Percentiles rank a stretch among this genome's conserved stretches.
Conservation (phyloP, 2,797 vertebrate species). For the Rhinatrema bivittatum region DNA sequence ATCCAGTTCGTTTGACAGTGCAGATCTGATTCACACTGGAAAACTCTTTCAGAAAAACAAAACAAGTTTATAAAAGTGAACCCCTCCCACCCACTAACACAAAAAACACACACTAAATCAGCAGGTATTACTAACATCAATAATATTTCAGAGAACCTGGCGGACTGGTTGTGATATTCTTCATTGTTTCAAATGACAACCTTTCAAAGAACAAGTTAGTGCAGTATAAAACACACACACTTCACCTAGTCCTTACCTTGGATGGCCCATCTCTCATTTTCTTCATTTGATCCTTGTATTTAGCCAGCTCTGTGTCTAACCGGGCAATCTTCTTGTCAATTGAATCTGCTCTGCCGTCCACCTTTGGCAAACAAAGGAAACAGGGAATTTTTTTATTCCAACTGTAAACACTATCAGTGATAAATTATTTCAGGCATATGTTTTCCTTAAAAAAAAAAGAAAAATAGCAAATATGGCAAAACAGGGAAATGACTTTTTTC, state of each 20-base stretch:
- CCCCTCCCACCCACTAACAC: neutral
- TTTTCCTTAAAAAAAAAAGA: too few species aligned
- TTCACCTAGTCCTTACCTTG: slow-evolving; percentile 69
- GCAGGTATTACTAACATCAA: neutral
- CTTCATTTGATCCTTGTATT: slow-evolving; percentile 98
- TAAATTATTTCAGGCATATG: too few species aligned
- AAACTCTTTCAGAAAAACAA: neutral
- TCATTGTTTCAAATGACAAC: neutral
- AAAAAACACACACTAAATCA: too few species aligned
- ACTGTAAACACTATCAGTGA: too few species aligned
- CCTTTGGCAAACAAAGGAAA: slow-evolving; percentile 48
- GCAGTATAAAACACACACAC: too few species aligned
- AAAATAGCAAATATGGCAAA: too few species aligned
- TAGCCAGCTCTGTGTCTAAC: slow-evolving; percentile 84
- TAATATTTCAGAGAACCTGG: slow-evolving; percentile 1
- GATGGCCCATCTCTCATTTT: slow-evolving; percentile 97
- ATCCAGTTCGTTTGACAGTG: too few species aligned
- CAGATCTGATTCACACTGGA: too few species aligned
- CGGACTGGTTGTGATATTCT: neutral
- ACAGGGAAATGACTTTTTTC: too few species aligned
- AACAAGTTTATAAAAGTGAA: neutral
- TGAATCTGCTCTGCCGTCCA: slow-evolving; percentile 86
- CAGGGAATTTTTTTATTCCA: too few species aligned
- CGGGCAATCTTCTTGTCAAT: slow-evolving; percentile 91
- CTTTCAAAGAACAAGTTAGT: too few species aligned